These are phyloP conservation scores for Salarias fasciatus DNA, from an alignment of 2,797 vertebrate genomes.

Conservation along the genomic window DNA sequence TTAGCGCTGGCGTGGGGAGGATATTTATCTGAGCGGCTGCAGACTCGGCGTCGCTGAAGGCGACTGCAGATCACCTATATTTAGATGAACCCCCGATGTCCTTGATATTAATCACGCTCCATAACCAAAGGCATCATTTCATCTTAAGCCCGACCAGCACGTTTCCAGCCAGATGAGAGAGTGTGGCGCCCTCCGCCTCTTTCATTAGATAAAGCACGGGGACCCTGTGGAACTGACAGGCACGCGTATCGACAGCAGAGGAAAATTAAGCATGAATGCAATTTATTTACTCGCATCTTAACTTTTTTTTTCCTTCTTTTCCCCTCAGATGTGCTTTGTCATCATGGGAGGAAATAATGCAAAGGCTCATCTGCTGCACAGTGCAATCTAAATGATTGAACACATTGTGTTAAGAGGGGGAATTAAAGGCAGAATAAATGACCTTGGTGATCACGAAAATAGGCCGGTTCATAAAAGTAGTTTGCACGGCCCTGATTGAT, in stretches of 20 bases:
- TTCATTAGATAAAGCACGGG: conserved; percentile 78
- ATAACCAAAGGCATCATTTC: conserved; percentile 80
- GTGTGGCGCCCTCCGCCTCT: conserved; percentile 55
- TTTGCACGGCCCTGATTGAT: conserved; percentile 75
- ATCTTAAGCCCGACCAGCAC: conserved; percentile 75
- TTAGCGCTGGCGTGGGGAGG: conserved; percentile 44
- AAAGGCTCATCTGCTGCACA: conserved; percentile 28
- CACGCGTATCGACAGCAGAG: conserved; percentile 64
- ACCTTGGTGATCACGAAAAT: conserved; percentile 62
- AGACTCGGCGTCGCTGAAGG: conserved; percentile 52
- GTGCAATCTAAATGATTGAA: conserved; percentile 72
- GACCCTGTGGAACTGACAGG: conserved; percentile 69
- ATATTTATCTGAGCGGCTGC: conserved; percentile 49
- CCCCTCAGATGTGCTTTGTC: conserved; percentile 44
- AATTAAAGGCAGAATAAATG: conserved; percentile 71
- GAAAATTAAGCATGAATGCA: conserved; percentile 73
- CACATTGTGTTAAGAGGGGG: conserved; percentile 46
- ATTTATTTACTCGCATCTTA: conserved; percentile 73
- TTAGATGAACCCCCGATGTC: conserved; percentile 74
- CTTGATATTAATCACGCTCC: conserved; percentile 76
- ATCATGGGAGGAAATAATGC: conserved; percentile 32
- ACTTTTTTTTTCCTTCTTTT: conserved; percentile 43
- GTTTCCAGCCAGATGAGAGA: conserved; percentile 74
- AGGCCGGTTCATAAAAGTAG: conserved; percentile 64
- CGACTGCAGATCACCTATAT: conserved; percentile 64